These are phyloP conservation scores for Coilia nasus DNA, from an alignment of 2,797 vertebrate genomes.

Conservation along the genomic window DNA sequence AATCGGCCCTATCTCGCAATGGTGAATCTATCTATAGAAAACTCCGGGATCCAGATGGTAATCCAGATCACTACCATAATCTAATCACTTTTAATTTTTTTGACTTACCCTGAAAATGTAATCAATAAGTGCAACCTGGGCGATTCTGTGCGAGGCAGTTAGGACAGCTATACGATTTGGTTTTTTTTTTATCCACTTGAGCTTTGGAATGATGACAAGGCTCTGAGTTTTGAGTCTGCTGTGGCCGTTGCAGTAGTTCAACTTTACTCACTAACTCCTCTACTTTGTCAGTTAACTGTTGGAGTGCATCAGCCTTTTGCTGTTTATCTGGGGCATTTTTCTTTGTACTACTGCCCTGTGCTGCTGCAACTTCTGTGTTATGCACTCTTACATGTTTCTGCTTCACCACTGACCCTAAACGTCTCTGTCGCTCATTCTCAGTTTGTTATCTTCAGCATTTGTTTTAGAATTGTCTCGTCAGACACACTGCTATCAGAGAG, in stretches of 20 bases:
- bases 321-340: background rate
- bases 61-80: too few relatives aligned
- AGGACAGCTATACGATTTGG: conserved; percentile 29
- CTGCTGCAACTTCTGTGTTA: background rate
- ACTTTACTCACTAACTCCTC: conserved; percentile 2
- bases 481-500: background rate
- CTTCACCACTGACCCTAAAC: background rate
- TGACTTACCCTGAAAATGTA: too few relatives aligned
- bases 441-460: conserved; percentile 10
- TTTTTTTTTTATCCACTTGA: background rate
- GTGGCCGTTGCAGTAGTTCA: background rate
- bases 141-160: conserved; percentile 30
- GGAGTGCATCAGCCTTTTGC: conserved; percentile 7
- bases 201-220: background rate
- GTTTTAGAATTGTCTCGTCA: conserved; percentile 24
- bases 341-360: background rate
- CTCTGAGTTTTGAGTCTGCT: background rate
- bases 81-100: too few relatives aligned
- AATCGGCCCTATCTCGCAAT: too few relatives aligned
- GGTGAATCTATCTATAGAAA: too few relatives aligned
- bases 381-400: background rate
- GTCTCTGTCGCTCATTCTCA: conserved; percentile 16
- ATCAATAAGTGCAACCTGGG: conserved; percentile 38
- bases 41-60: too few relatives aligned
- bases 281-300: conserved; percentile 36